Evolutionary conservation across 2,113 vertebrate species (phyloP).

Genomic region (Murina feae): DNA sequence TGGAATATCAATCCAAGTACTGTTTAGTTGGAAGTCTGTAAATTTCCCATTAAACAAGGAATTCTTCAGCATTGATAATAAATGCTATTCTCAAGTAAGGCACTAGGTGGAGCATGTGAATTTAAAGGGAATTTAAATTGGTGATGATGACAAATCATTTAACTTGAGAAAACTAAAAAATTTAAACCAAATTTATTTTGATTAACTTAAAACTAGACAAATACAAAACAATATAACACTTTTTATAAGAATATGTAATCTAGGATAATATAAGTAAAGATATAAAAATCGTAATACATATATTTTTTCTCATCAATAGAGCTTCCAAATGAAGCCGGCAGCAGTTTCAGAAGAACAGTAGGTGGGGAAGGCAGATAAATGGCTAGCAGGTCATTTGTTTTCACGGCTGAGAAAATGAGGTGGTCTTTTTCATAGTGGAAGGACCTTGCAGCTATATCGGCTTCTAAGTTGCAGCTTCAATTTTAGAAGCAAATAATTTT

Average conservation of each 20-base stretch:
- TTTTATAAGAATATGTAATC: not conserved
- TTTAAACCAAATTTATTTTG: not conserved
- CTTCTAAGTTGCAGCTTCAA: constrained; percentile 56
- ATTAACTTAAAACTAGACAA: constrained; percentile 11
- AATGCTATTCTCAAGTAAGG: constrained; percentile 28
- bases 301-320: not conserved
- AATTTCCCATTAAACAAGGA: not conserved
- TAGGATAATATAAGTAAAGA: not conserved
- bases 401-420: not conserved
- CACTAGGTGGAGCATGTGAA: constrained; percentile 45
- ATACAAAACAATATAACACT: not conserved
- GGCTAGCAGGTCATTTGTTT: not conserved
- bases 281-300: not conserved
- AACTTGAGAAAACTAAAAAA: not conserved
- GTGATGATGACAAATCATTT: not conserved
- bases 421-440: not conserved
- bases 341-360: not conserved
- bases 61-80: not conserved
- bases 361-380: not conserved
- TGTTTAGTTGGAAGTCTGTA: constrained; percentile 20
- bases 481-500: constrained; percentile 59
- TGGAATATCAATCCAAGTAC: constrained; percentile 4
- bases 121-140: constrained; percentile 32
- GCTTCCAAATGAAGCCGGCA: not conserved
- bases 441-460: not conserved